These are phyloP conservation scores for Polylopha cassiicola DNA, from an alignment of 2,888 invertebrate genomes.

Conservation along the genomic window DNA sequence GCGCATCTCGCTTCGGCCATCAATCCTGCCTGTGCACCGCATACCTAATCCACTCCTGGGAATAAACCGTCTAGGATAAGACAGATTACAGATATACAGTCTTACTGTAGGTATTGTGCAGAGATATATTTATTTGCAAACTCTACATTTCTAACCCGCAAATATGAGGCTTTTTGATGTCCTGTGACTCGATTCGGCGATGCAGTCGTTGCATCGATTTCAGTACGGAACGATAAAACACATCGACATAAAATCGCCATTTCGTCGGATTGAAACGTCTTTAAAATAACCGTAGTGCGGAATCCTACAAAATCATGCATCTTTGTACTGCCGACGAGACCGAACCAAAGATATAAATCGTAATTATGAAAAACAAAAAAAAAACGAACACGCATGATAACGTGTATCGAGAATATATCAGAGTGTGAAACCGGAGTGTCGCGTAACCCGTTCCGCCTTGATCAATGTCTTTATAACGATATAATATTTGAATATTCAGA, in stretches of 20 bases:
- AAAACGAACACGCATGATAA: conserved; percentile 31
- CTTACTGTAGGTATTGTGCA: conserved; percentile 11
- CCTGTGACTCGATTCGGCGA: no score
- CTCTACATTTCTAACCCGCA: no score
- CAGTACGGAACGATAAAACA: no score
- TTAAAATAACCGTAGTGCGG: no score
- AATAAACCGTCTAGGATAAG: conserved; percentile 23
- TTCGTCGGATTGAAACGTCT: no score
- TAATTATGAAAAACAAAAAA: conserved; percentile 43
- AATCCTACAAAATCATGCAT: conserved; percentile 29
- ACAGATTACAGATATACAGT: conserved; percentile 23
- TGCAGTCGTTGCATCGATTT: no score
- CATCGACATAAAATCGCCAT: no score
- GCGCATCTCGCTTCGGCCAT: conserved; percentile 35
- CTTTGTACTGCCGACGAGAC: conserved; percentile 28
- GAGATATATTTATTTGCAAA: conserved; percentile 14
- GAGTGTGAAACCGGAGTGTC: conserved; percentile 37
- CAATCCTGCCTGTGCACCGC: conserved; percentile 29
- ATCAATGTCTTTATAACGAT: conserved; percentile 53
- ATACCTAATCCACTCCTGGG: conserved; percentile 34
- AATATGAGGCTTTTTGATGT: no score
- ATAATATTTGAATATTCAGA: conserved; percentile 37
- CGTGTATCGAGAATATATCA: conserved; percentile 40
- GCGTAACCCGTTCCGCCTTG: conserved; percentile 39
- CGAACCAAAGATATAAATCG: conserved; percentile 43